Base-by-base conservation (phyloP, 2,888 invertebrate genomes). In the Pemphredon lugubris region DNA sequence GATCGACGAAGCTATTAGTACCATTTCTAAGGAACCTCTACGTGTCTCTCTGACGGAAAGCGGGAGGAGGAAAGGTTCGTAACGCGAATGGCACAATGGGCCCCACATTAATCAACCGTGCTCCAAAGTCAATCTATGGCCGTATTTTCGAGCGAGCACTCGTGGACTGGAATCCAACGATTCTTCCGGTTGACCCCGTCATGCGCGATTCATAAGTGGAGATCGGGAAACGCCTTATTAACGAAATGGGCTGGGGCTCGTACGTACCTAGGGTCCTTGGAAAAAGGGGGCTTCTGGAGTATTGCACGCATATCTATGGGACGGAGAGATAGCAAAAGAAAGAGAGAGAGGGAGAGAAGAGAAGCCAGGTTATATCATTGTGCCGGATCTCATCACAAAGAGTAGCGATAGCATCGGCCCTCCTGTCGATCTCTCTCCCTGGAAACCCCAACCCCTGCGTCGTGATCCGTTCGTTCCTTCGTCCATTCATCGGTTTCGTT, bases 321-420 rank as follows among this genome's bases (percentile, higher is more conserved):
- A n/a, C n/a, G n/a, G 48, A 48, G 50, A 11, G 44, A 42, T 9
- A 32, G 45, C 16, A 42, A 37, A 13, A 37, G 37, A 13, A 55
- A 37, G 39, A 64, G 57, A 51, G 65, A 48, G 32, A 55, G 44
- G 42, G 51, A 60, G 14, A 60, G 39, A 48, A 37, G 65, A 73
- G 64, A 66, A 63, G 67, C 72, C 57, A 44, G 42, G 72, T 58
- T 70, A 61, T 87, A 88, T 88, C 87, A 84, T 86, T 88, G 85
- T 83, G 79, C 84, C 77, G 86, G 84, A 87, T 87, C 86, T 88
- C 85, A 83, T 86, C 85, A 84, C 85, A 86, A 84, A 86, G 84
- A 84, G 79, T 77, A 70, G 73, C 85, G 84, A 85, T 84, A 83
- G 79, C 81, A 87, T 84, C 84, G 72, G 75, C 76, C 75, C 80